Conservation (phyloP, 2,113 vertebrate genomes). For the Pyxicephalus adspersus region DNA sequence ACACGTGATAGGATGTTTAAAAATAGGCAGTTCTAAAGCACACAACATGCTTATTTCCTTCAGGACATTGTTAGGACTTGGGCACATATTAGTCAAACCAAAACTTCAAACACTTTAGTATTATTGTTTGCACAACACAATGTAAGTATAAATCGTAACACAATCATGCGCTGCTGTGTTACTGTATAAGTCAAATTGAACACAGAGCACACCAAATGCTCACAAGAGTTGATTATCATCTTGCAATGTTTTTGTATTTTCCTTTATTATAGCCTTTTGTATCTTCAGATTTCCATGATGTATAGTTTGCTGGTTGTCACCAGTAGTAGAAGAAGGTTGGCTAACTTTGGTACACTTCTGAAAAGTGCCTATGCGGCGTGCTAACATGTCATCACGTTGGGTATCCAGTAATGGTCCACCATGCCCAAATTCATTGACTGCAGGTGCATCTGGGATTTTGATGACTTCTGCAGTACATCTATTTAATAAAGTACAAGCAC, state of each 20-base stretch:
- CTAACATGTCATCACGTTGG: slow-evolving; percentile 81
- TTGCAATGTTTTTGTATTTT: slow-evolving; percentile 52
- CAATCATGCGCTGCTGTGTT: slow-evolving; percentile 51
- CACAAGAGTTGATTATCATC: slow-evolving; percentile 57
- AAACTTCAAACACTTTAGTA: slow-evolving; percentile 13
- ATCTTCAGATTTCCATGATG: slow-evolving; percentile 57
- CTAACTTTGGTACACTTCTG: slow-evolving; percentile 61
- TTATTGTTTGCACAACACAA: slow-evolving; percentile 10
- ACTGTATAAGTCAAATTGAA: slow-evolving; percentile 34
- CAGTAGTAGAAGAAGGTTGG: slow-evolving; percentile 45
- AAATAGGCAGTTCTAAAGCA: neutral
- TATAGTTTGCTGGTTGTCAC: neutral
- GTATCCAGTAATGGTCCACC: slow-evolving; percentile 64
- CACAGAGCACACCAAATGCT: slow-evolving; percentile 62
- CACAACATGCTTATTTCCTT: slow-evolving; percentile 38
- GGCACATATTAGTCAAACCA: neutral
- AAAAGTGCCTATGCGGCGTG: slow-evolving; percentile 71
- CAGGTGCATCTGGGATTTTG: slow-evolving; percentile 44
- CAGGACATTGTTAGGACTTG: neutral
- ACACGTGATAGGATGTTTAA: slow-evolving; percentile 16
- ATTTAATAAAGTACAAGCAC: slow-evolving; percentile 5
- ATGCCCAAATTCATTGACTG: slow-evolving; percentile 62
- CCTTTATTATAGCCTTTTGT: slow-evolving; percentile 54
- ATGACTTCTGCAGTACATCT: slow-evolving; percentile 56
- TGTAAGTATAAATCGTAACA: neutral